These are phyloP conservation scores for Dromococcyx pavoninus DNA, from an alignment of 2,797 vertebrate species.

Conservation along the genomic window DNA sequence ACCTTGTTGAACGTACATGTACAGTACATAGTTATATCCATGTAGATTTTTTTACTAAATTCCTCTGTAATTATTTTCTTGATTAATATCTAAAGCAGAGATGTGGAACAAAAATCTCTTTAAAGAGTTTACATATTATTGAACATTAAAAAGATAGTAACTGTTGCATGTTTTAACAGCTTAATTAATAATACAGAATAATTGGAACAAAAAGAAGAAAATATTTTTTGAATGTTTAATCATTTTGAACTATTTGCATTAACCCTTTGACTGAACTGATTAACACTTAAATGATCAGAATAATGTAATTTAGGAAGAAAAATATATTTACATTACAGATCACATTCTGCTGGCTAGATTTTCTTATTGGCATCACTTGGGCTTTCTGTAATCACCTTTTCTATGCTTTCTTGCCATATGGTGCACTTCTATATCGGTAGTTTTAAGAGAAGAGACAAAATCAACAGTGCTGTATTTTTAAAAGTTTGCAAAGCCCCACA, in stretches of 20 bases:
- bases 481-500: not conserved
- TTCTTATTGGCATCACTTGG: not conserved
- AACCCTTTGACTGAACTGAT: slow-evolving; percentile 43
- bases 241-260: slow-evolving; percentile 46
- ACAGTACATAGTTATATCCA: slow-evolving; percentile 73
- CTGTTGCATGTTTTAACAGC: slow-evolving; percentile 58
- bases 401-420: not conserved
- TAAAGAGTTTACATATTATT: slow-evolving; percentile 68
- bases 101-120: slow-evolving; percentile 60
- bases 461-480: not conserved
- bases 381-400: slow-evolving; percentile 4
- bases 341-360: not conserved
- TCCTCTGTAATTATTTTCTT: slow-evolving; percentile 76
- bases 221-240: slow-evolving; percentile 40
- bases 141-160: slow-evolving; percentile 66
- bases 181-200: slow-evolving; percentile 54
- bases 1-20: slow-evolving; percentile 75
- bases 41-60: slow-evolving; percentile 72
- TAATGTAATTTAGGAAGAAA: slow-evolving; percentile 11
- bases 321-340: not conserved
- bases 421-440: not conserved
- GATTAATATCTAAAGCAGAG: slow-evolving; percentile 69
- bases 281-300: not conserved
- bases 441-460: not conserved
- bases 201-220: slow-evolving; percentile 54